Percentiles rank a stretch among this genome's conserved stretches.
phyloP scores from a whole-genome alignment of 2,113 vertebrate genomes.

The Conger conger region DNA sequence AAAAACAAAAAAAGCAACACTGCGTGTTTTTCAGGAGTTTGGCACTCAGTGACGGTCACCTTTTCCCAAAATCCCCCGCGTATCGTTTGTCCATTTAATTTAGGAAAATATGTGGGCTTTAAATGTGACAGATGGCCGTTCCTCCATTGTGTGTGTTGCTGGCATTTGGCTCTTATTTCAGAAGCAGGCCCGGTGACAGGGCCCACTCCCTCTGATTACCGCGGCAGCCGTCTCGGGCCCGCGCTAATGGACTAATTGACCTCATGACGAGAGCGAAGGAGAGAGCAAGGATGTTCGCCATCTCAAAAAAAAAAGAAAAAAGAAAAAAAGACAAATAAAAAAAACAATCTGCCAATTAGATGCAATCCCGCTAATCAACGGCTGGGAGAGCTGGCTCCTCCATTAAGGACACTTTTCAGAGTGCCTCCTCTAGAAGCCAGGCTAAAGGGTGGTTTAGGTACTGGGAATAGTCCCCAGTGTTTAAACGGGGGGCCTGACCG shows the following conservation, averaged over 20 bases:
- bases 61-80: neutral
- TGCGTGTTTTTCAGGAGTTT: neutral
- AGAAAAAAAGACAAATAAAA: neutral
- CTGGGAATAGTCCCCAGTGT: neutral
- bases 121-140: conserved; percentile 8
- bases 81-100: conserved; percentile 11
- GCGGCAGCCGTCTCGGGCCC: conserved; percentile 16
- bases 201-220: conserved; percentile 32
- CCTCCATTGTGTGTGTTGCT: conserved; percentile 22
- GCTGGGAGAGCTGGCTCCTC: neutral
- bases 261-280: conserved; percentile 23
- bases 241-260: conserved; percentile 45
- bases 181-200: conserved; percentile 15
- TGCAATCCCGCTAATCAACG: conserved; percentile 34
- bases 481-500: neutral
- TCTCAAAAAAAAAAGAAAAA: neutral
- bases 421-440: neutral
- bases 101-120: conserved; percentile 12
- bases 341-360: conserved; percentile 41
- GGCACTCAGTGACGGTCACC: neutral
- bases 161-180: conserved; percentile 51
- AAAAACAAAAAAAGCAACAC: no score
- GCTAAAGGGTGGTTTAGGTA: neutral
- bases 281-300: conserved; percentile 15
- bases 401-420: conserved; percentile 20